phyloP scores from a whole-genome alignment of 2,797 vertebrate genomes.

The Merluccius polli region DNA sequence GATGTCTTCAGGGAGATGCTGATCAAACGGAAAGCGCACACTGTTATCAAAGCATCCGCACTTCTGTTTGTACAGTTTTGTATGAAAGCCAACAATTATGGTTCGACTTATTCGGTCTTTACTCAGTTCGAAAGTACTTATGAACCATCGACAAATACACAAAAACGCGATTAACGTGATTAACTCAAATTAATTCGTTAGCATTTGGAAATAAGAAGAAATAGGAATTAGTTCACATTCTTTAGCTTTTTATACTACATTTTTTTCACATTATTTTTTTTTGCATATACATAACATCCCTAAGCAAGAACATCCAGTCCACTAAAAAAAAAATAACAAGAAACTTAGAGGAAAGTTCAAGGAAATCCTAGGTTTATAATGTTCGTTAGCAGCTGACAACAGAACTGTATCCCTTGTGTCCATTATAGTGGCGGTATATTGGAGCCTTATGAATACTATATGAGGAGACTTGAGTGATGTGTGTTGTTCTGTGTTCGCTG shows the following conservation, averaged over 20 bases:
- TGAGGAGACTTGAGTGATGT: conserved; percentile 54
- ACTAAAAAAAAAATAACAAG: conserved; percentile 7
- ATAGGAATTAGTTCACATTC: not conserved
- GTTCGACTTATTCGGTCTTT: conserved; percentile 31
- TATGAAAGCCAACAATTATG: conserved; percentile 53
- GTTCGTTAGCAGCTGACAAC: conserved; percentile 33
- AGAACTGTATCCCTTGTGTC: conserved; percentile 31
- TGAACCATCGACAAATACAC: conserved; percentile 13
- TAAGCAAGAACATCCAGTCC: not conserved
- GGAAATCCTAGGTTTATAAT: conserved; percentile 18
- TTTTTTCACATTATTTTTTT: no score
- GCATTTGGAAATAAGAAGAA: no score
- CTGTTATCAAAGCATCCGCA: conserved; percentile 65
- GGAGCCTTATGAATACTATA: conserved; percentile 59
- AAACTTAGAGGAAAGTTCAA: conserved; percentile 51
- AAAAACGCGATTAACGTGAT: not conserved
- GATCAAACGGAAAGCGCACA: conserved; percentile 61
- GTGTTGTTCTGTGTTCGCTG: conserved; percentile 57
- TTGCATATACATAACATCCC: conserved; percentile 7
- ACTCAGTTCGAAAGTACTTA: conserved; percentile 24
- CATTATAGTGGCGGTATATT: conserved; percentile 47
- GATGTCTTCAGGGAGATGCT: conserved; percentile 60
- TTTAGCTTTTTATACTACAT: not conserved
- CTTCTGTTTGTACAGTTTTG: conserved; percentile 62
- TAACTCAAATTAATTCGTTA: not conserved